Conservation (phyloP, 2,113 vertebrate species). For the Cranoglanis bouderius region DNA sequence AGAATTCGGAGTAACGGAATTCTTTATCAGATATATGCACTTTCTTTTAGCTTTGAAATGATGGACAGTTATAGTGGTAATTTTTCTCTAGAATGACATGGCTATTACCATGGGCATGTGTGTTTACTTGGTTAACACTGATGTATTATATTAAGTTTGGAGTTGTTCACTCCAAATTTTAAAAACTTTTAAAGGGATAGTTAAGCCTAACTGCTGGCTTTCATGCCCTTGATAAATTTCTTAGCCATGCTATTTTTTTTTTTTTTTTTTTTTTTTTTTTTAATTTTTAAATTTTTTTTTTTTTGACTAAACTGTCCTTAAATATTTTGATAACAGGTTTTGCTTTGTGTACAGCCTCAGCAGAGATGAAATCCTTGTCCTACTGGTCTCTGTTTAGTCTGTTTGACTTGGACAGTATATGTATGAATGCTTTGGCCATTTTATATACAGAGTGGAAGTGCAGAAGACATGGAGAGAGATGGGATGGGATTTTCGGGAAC, state of each 20-base stretch:
- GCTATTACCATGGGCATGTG: constrained; percentile 6
- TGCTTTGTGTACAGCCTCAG: constrained; percentile 14
- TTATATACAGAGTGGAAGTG: constrained; percentile 86
- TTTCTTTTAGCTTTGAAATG: constrained; percentile 23
- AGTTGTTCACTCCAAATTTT: neutral
- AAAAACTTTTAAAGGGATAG: constrained; percentile 22
- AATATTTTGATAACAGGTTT: constrained; percentile 1
- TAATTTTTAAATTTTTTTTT: too few relatives aligned
- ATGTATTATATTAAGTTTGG: neutral
- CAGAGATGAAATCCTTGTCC: neutral
- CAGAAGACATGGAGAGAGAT: constrained; percentile 67
- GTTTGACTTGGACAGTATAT: constrained; percentile 81
- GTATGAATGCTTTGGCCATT: constrained; percentile 74
- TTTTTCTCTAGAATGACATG: neutral
- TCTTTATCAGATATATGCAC: constrained; percentile 19
- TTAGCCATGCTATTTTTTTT: constrained; percentile 40
- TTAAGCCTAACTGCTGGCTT: constrained; percentile 21
- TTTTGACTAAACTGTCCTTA: neutral
- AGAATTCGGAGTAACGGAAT: neutral
- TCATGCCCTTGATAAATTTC: neutral
- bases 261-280: neutral
- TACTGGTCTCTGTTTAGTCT: constrained; percentile 63
- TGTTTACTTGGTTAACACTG: neutral
- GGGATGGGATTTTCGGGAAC: constrained; percentile 74
- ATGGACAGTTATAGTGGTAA: neutral